A percentile compares a stretch with the other conserved stretches of the same genome.
Evolutionary conservation across 2,113 vertebrate genomes (phyloP).

Genomic region (Clarias magur): DNA sequence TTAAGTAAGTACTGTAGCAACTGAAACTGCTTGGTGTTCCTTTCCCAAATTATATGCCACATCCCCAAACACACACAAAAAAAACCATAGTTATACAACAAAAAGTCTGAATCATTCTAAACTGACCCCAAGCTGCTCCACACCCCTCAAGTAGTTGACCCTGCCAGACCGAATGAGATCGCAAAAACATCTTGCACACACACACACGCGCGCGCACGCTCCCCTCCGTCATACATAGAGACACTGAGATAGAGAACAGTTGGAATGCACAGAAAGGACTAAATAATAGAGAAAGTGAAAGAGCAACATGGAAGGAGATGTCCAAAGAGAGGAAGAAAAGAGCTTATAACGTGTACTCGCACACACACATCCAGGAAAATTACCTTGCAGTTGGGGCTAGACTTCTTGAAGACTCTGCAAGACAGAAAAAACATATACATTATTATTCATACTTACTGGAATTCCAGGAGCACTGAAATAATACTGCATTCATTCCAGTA

Average conservation of each 20-base stretch:
- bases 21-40: neutral
- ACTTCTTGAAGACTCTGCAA: constrained; percentile 81
- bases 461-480: neutral
- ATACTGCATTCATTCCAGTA: neutral
- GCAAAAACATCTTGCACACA: neutral
- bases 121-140: constrained; percentile 39
- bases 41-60: neutral
- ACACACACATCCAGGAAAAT: constrained; percentile 37
- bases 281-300: constrained; percentile 20
- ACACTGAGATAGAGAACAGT: constrained; percentile 14
- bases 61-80: neutral
- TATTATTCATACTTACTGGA: neutral
- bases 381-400: constrained; percentile 83
- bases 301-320: constrained; percentile 16
- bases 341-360: neutral
- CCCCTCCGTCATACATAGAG: constrained; percentile 26
- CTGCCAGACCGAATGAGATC: constrained; percentile 36
- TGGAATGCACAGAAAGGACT: neutral
- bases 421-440: neutral
- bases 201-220: neutral
- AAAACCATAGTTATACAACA: constrained; percentile 15
- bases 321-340: constrained; percentile 19
- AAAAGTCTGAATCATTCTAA: constrained; percentile 35
- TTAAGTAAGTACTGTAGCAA: neutral
- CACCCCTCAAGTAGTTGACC: constrained; percentile 42